Evolutionary conservation across 2,797 vertebrate species (phyloP).

Genomic region (Paramormyrops hopkinsi): DNA sequence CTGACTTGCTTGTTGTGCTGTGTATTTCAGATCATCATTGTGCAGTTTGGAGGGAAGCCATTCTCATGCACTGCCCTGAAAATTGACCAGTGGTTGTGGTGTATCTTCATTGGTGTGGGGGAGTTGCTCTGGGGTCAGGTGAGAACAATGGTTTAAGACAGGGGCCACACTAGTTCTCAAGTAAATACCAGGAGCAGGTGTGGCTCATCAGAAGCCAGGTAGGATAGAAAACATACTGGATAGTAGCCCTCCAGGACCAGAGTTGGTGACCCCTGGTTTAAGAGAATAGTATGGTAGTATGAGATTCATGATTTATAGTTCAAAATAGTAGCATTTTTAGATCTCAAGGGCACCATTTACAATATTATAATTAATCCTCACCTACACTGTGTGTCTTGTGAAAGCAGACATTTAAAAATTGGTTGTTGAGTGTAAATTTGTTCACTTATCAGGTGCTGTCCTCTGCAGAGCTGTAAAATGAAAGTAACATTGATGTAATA

Average conservation of each 20-base stretch:
- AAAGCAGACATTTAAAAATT: neutral
- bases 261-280: neutral
- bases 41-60: constrained; percentile 91
- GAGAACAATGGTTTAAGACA: constrained; percentile 36
- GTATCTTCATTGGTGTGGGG: constrained; percentile 86
- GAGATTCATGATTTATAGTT: neutral
- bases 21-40: constrained; percentile 76
- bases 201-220: too few species aligned
- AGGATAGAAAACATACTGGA: too few species aligned
- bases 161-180: too few species aligned
- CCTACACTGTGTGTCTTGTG: neutral
- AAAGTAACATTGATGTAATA: neutral
- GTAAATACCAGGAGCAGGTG: too few species aligned
- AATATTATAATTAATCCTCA: neutral
- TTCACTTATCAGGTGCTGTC: neutral
- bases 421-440: neutral
- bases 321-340: neutral
- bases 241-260: too few species aligned
- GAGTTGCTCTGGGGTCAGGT: constrained; percentile 98
- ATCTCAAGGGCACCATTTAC: neutral
- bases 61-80: constrained; percentile 88
- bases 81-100: constrained; percentile 95
- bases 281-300: neutral
- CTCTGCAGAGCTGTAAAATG: neutral
- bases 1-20: neutral